phyloP scores from a whole-genome alignment of 1,140 invertebrate species.

The Euwallacea similis region DNA sequence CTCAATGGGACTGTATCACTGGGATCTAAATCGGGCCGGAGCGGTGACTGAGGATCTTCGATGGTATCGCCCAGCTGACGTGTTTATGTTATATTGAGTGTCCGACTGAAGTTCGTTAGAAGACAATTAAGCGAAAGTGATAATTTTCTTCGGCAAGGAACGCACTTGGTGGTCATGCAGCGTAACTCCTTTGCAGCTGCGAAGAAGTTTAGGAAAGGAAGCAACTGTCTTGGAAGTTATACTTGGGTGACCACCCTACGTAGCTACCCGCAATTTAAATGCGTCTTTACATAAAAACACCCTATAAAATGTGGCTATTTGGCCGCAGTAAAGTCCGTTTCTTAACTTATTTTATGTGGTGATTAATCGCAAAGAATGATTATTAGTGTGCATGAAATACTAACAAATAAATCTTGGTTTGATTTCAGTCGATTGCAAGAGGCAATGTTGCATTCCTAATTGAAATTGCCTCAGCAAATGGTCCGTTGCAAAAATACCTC shows the following conservation, averaged over 20 bases:
- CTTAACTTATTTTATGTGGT: too few species aligned
- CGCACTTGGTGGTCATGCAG: conserved; percentile 34
- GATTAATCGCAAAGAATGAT: too few species aligned
- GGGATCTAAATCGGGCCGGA: conserved; percentile 26
- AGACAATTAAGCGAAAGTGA: conserved; percentile 1
- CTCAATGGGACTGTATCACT: conserved; percentile 25
- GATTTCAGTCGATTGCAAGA: too few species aligned
- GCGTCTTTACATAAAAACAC: conserved; percentile 1
- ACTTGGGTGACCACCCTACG: conserved; percentile 40
- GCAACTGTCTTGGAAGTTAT: conserved; percentile 44
- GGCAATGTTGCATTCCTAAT: too few species aligned
- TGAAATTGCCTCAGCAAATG: too few species aligned
- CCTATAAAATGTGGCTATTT: not conserved
- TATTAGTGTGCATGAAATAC: too few species aligned
- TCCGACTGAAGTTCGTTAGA: not conserved
- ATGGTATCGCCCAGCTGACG: conserved; percentile 20
- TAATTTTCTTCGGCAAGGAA: conserved; percentile 16
- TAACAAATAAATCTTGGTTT: too few species aligned
- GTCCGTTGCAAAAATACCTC: not conserved
- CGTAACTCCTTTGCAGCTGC: conserved; percentile 43
- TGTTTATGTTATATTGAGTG: conserved; percentile 10
- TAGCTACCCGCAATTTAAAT: conserved; percentile 16
- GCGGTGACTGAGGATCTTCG: conserved; percentile 20
- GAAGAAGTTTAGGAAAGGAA: conserved; percentile 33
- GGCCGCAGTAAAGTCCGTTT: too few species aligned